A percentile compares a stretch with the other conserved stretches of the same genome.
phyloP scores from a whole-genome alignment of 2,797 vertebrate genomes.

The Poecilia picta region DNA sequence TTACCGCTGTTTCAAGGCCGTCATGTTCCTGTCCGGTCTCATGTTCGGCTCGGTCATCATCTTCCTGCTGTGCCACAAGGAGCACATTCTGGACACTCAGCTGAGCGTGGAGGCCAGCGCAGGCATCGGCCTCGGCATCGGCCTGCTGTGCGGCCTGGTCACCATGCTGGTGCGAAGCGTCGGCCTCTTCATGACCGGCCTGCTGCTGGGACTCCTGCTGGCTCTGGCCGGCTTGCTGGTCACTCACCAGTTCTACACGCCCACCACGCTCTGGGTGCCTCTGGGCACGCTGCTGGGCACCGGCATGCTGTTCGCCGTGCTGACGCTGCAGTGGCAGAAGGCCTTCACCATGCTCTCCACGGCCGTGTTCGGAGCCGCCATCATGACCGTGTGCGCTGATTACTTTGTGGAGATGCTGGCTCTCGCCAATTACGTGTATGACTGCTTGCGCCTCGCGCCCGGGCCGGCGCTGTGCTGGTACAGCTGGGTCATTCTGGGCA shows the following conservation, averaged over 20 bases:
- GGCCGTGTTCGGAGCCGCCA: conserved; percentile 84
- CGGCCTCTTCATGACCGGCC: conserved; percentile 90
- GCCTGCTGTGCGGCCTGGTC: conserved; percentile 89
- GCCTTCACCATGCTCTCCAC: conserved; percentile 87
- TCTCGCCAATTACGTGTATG: conserved; percentile 79
- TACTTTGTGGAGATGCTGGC: conserved; percentile 88
- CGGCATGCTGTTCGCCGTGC: conserved; percentile 87
- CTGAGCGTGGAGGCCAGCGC: conserved; percentile 89
- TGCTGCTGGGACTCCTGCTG: conserved; percentile 87
- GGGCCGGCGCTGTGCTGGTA: conserved; percentile 87
- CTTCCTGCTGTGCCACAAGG: conserved; percentile 90
- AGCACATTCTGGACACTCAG: conserved; percentile 88
- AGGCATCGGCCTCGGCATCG: conserved; percentile 89
- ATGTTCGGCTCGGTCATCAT: conserved; percentile 89
- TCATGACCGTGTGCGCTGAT: conserved; percentile 86
- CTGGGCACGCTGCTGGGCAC: conserved; percentile 84
- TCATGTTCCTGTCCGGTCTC: conserved; percentile 91
- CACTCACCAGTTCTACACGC: conserved; percentile 83
- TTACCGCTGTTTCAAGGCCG: conserved; percentile 92
- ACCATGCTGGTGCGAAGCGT: conserved; percentile 91
- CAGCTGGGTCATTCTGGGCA: conserved; percentile 89
- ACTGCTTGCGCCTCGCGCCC: conserved; percentile 80
- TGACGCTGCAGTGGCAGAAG: conserved; percentile 89
- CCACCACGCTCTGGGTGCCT: conserved; percentile 87
- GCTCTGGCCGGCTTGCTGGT: conserved; percentile 82